These are phyloP conservation scores for Peromyscus californicus DNA, from an alignment of 2,113 vertebrate genomes.

Conservation along the genomic window DNA sequence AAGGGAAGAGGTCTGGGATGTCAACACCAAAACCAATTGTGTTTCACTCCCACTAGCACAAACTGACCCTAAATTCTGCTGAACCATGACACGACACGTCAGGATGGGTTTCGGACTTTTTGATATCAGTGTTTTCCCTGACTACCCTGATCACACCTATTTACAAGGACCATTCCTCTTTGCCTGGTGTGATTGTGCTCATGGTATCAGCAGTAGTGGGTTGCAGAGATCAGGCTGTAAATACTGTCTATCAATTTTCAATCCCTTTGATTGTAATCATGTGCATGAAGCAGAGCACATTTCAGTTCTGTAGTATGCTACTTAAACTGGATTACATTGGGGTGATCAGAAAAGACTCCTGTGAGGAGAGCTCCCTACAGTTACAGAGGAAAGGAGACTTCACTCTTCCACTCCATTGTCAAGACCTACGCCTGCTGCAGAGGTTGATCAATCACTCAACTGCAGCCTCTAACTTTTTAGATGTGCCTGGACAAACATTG, in stretches of 20 bases:
- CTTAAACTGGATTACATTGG: conserved; percentile 58
- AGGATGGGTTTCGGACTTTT: background rate
- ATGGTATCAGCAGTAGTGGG: conserved; percentile 51
- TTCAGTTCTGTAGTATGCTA: conserved; percentile 49
- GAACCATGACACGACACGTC: background rate
- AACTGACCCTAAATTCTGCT: background rate
- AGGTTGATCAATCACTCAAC: background rate
- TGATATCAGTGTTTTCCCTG: background rate
- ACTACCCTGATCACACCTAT: background rate
- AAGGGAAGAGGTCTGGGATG: background rate
- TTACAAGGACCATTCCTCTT: conserved; percentile 23
- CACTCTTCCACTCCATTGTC: conserved; percentile 1
- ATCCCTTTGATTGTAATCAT: conserved; percentile 60
- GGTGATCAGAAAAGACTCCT: conserved; percentile 27
- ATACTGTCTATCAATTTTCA: conserved; percentile 63
- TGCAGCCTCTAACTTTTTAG: background rate
- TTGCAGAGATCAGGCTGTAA: conserved; percentile 63
- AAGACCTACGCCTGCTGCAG: background rate
- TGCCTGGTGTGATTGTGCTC: conserved; percentile 48
- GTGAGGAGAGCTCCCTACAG: background rate
- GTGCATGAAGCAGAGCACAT: conserved; percentile 38
- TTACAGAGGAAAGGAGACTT: background rate
- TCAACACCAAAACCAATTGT: conserved; percentile 49
- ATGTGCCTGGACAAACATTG: background rate
- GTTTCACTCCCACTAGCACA: background rate